Evolutionary conservation across 2,797 vertebrate species (phyloP), one percentile per base, ranked within the genome.

Genomic region (Urosaurus nigricauda): DNA sequence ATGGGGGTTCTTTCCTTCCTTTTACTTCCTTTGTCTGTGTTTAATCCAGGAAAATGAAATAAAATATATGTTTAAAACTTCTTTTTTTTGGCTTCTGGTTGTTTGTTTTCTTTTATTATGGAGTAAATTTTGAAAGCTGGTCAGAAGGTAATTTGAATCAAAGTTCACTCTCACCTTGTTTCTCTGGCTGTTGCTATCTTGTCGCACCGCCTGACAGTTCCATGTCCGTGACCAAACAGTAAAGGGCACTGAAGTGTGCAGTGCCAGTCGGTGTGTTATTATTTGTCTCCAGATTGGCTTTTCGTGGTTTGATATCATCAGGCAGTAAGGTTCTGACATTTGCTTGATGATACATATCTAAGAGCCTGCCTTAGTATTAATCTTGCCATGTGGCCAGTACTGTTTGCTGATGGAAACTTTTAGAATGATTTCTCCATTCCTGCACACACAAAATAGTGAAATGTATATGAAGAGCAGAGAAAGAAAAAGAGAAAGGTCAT

Each of bases 61-160:
- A 70, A 83, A 32, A 37, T 21, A 53, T 32, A 82, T 9, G 13
- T 37, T 24, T 47, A 3, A 60, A 81, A 51, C 71, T 83, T 65
- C 17, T 8, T 14, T 81, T 43, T 43, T 87, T 87, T 9, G 16
- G 19, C 26, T 16, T 75, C 2, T 60, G 14, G 0, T 63, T 86
- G 43, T n/a, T 56, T 53, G 43, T 75, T 40, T 32, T 11, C 7
- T 77, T 75, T 87, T 47, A 9, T 17, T 74, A 60, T 2, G 19
- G n/a, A 68, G 35, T 65, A 32, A 65, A 43, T 88, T 51, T 26
- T 83, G 71, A 37, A 83, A 83, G 58, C 73, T 53, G 56, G 43
- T 53, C 65, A 77, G 87, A 32, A 88, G 43, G 43, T 37, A 83
- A 83, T 88, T 53, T 77, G 65, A 77, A 56, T 21, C 13, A 51